Conservation (phyloP, 2,888 invertebrate genomes). For the Geophilus truncorum region DNA sequence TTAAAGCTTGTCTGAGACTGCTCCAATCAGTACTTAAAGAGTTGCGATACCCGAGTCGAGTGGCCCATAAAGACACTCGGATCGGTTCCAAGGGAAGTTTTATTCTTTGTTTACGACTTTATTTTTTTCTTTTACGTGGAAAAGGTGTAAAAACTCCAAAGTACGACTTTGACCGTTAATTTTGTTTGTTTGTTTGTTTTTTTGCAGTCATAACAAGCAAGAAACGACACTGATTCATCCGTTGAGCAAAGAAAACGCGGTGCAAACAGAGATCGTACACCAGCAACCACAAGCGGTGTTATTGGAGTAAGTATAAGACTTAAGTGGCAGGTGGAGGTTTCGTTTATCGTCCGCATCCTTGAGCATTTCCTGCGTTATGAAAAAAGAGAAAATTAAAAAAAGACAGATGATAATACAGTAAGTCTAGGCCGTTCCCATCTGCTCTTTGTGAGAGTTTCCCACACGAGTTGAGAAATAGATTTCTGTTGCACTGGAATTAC, state of each 20-base stretch:
- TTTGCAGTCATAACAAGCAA: constrained; percentile 45
- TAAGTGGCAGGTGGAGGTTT: not conserved
- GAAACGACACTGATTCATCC: constrained; percentile 46
- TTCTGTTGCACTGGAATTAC: not conserved
- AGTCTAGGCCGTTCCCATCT: constrained; percentile 3
- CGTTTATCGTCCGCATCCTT: not conserved
- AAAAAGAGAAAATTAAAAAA: not conserved
- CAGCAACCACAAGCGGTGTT: constrained; percentile 31
- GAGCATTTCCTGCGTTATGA: not conserved
- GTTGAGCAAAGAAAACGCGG: constrained; percentile 40
- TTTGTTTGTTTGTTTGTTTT: constrained; percentile 28
- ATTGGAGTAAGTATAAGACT: constrained; percentile 25
- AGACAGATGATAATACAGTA: not conserved
- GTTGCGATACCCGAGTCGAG: not conserved
- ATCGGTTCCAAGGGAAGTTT: not conserved
- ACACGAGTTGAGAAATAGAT: constrained; percentile 13
- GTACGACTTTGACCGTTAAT: not conserved
- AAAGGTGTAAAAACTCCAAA: not conserved
- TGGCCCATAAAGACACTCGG: not conserved
- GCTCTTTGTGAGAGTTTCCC: constrained; percentile 10
- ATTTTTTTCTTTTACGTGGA: not conserved
- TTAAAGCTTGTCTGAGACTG: constrained; percentile 2
- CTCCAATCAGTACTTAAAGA: constrained; percentile 25
- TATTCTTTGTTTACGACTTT: not conserved
- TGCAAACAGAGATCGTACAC: constrained; percentile 35